Conservation (phyloP, 2,888 invertebrate species). For the Acleris sparsana region DNA sequence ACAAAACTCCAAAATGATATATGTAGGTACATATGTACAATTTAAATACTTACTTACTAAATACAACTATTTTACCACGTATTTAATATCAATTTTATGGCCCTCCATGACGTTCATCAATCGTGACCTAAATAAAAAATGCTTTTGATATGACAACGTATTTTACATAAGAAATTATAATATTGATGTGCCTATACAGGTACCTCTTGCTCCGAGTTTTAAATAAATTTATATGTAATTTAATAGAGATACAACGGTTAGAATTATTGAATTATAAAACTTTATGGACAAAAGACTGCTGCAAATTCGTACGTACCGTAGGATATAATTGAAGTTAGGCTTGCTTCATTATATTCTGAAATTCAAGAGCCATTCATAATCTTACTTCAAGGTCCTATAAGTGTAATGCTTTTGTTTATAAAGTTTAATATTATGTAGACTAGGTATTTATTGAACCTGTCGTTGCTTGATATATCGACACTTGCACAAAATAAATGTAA, state of each 20-base stretch:
- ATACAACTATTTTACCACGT: too few species aligned
- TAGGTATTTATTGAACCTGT: conserved; percentile 40
- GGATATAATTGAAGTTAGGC: neutral
- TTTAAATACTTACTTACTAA: neutral
- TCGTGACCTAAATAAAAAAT: too few species aligned
- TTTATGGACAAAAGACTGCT: conserved; percentile 13
- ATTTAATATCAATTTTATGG: too few species aligned
- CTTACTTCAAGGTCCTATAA: neutral
- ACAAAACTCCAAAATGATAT: neutral
- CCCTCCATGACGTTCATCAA: too few species aligned
- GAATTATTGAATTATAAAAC: neutral
- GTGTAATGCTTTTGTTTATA: conserved; percentile 23
- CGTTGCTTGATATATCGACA: conserved; percentile 12
- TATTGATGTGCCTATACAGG: conserved; percentile 17
- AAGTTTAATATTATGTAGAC: conserved; percentile 20
- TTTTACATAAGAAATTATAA: conserved; percentile 9
- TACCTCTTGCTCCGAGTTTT: conserved; percentile 17
- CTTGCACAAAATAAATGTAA: conserved; percentile 3
- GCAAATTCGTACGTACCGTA: neutral
- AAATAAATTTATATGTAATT: conserved; percentile 19
- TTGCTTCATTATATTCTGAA: too few species aligned
- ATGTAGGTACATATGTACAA: conserved; percentile 5
- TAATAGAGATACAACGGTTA: conserved; percentile 26
- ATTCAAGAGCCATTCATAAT: too few species aligned
- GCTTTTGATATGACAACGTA: neutral